phyloP scores from a whole-genome alignment of 1,140 invertebrate genomes.

The Fopius arisanus region DNA sequence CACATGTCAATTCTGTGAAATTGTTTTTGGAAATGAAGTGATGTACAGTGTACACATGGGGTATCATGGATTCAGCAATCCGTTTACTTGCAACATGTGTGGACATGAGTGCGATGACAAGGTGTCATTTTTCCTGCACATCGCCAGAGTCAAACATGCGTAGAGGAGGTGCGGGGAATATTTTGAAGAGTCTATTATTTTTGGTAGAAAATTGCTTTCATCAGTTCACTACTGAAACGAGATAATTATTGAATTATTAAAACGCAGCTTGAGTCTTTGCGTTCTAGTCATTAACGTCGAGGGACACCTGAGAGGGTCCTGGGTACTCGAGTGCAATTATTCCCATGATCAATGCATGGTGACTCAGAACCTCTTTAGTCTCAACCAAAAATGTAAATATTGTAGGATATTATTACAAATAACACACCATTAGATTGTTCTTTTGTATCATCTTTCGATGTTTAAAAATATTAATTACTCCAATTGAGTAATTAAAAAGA shows the following conservation, averaged over 20 bases:
- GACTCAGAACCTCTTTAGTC: not conserved
- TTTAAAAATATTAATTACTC: not conserved
- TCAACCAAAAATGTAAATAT: conserved; percentile 11
- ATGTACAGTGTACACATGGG: conserved; percentile 97
- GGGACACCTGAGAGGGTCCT: conserved; percentile 34
- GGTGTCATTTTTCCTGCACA: conserved; percentile 91
- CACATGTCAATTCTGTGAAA: conserved; percentile 87
- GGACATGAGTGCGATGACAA: conserved; percentile 83
- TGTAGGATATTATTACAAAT: not conserved
- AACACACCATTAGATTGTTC: not conserved
- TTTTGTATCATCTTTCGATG: not conserved
- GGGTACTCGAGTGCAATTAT: conserved; percentile 37
- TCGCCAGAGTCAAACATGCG: conserved; percentile 82
- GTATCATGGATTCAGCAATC: conserved; percentile 89
- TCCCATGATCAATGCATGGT: not conserved
- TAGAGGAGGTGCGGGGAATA: conserved; percentile 51
- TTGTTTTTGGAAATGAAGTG: conserved; percentile 87
- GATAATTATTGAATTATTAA: not conserved
- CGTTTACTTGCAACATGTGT: conserved; percentile 95
- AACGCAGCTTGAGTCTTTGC: conserved; percentile 24
- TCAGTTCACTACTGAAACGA: not conserved
- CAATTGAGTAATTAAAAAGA: not conserved
- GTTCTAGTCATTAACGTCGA: conserved; percentile 39
- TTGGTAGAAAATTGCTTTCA: too few relatives aligned
- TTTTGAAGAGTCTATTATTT: not conserved